A percentile compares a stretch with the other conserved stretches of the same genome.
Conservation (phyloP, 2,797 vertebrate species). For the Galagoides demidoff region DNA sequence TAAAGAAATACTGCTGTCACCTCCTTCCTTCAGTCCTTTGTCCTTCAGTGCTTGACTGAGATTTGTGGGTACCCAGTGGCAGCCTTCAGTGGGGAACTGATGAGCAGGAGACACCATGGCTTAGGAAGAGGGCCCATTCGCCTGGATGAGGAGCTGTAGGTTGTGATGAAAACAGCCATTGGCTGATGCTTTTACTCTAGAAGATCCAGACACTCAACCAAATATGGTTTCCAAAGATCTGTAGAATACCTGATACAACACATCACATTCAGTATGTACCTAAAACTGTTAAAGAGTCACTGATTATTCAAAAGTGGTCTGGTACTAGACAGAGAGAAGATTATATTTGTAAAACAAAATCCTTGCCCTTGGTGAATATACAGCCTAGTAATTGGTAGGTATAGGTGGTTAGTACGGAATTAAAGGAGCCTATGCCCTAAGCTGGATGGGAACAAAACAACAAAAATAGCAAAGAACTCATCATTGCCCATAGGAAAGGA, state of each 20-base stretch:
- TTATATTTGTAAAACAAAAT: not conserved
- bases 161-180: not conserved
- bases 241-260: not conserved
- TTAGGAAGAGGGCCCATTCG: not conserved
- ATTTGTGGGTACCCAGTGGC: not conserved
- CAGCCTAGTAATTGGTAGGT: not conserved
- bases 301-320: not conserved
- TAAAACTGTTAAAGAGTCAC: not conserved
- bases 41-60: not conserved
- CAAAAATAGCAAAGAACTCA: not conserved
- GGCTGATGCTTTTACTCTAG: not conserved
- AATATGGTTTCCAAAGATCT: not conserved
- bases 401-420: not conserved
- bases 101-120: not conserved
- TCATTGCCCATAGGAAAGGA: not conserved
- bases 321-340: not conserved
- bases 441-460: not conserved
- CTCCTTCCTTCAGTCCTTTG: not conserved
- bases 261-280: not conserved
- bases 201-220: not conserved
- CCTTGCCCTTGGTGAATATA: not conserved
- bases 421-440: not conserved
- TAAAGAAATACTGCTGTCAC: not conserved
- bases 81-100: not conserved
- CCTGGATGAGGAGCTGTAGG: accelerated